phyloP scores from a whole-genome alignment of 1,140 invertebrate genomes.

The Caenorhabditis remanei region DNA sequence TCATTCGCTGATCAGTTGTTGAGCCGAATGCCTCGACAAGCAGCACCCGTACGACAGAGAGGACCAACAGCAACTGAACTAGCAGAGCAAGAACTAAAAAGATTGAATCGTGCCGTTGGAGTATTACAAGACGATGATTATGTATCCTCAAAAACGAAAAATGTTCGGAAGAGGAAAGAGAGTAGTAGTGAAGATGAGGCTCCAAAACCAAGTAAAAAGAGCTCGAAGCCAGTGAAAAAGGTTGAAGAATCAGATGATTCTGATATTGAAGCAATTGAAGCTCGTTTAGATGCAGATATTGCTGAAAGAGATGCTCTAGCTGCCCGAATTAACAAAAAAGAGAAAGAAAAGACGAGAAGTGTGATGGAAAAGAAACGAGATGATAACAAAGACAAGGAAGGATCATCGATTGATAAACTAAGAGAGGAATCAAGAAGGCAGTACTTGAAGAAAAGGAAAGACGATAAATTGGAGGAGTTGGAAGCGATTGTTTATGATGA shows the following conservation, averaged over 20 bases:
- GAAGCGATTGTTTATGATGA: slow-evolving; percentile 96
- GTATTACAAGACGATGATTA: slow-evolving; percentile 33
- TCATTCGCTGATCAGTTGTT: slow-evolving; percentile 17
- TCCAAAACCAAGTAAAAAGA: slow-evolving; percentile 69
- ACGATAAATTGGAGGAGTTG: slow-evolving; percentile 94
- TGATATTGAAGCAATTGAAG: slow-evolving; percentile 78
- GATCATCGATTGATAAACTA: slow-evolving; percentile 86
- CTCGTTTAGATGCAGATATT: slow-evolving; percentile 85
- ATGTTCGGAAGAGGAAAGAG: slow-evolving; percentile 56
- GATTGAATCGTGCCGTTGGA: slow-evolving; percentile 38
- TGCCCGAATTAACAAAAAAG: slow-evolving; percentile 87
- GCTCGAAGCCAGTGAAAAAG: slow-evolving; percentile 79
- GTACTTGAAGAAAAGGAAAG: slow-evolving; percentile 94
- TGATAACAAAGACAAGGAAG: slow-evolving; percentile 83
- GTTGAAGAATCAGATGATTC: slow-evolving; percentile 80
- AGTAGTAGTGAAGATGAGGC: slow-evolving; percentile 62
- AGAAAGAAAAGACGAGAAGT: slow-evolving; percentile 86
- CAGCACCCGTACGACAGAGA: neutral
- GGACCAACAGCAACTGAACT: slow-evolving; percentile 37
- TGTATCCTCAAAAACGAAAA: slow-evolving; percentile 40
- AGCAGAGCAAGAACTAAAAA: slow-evolving; percentile 13
- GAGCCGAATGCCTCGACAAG: neutral
- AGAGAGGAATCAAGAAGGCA: slow-evolving; percentile 90
- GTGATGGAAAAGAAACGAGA: slow-evolving; percentile 54
- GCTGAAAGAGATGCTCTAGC: slow-evolving; percentile 95